Percentiles rank a stretch among this genome's conserved stretches.
Evolutionary conservation across 1,140 invertebrate species (phyloP).

Genomic region (Macrosteles quadrilineatus): DNA sequence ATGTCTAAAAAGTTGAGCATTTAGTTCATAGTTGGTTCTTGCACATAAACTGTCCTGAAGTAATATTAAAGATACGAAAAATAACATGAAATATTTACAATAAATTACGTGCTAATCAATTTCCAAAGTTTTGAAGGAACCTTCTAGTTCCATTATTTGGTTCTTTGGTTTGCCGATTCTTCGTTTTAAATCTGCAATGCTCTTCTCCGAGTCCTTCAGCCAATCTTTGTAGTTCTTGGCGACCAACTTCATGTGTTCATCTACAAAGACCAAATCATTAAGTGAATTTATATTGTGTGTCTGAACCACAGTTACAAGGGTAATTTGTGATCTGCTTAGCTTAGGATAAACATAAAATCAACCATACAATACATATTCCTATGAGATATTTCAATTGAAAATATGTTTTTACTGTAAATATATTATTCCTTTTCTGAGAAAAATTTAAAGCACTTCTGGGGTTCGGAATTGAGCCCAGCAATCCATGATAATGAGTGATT

Average conservation of each 20-base stretch:
- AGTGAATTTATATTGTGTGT: not conserved
- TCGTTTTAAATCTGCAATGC: conserved; percentile 39
- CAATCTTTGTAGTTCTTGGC: conserved; percentile 37
- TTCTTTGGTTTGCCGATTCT: conserved; percentile 35
- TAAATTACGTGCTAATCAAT: conserved; percentile 40
- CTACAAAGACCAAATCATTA: conserved; percentile 34
- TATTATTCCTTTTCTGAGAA: not conserved
- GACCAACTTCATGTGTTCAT: conserved; percentile 35
- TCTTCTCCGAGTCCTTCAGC: conserved; percentile 38
- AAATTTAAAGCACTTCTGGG: too few relatives aligned
- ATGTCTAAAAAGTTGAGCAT: too few relatives aligned
- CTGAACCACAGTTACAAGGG: not conserved
- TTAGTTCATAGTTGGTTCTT: too few relatives aligned
- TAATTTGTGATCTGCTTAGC: not conserved
- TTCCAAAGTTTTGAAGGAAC: conserved; percentile 42
- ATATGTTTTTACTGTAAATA: not conserved
- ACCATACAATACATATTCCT: not conserved
- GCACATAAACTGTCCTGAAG: too few relatives aligned
- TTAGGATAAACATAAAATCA: not conserved
- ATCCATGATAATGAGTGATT: too few relatives aligned
- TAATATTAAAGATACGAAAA: too few relatives aligned
- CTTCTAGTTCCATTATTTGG: conserved; percentile 38
- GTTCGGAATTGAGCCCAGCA: too few relatives aligned
- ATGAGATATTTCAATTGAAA: not conserved
- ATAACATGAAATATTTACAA: too few relatives aligned